Conservation (phyloP, 2,888 invertebrate genomes). For the Sylvicola cinctus region DNA sequence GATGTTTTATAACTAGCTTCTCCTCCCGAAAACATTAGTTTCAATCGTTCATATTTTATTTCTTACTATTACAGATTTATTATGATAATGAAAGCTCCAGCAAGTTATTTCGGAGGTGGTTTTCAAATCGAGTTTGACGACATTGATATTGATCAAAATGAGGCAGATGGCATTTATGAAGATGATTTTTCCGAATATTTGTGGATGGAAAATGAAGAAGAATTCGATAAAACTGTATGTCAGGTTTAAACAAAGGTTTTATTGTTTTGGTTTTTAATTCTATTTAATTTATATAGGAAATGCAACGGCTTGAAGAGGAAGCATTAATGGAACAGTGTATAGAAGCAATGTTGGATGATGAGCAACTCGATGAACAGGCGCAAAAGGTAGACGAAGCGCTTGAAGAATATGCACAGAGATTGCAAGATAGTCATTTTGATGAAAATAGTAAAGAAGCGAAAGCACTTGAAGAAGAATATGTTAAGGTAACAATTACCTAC, state of each 20-base stretch:
- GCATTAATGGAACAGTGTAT: conserved; percentile 75
- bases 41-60: too few species aligned
- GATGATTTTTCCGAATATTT: conserved; percentile 63
- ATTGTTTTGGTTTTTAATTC: too few species aligned
- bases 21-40: too few species aligned
- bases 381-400: conserved; percentile 7
- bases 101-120: too few species aligned
- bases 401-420: too few species aligned
- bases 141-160: conserved; percentile 15
- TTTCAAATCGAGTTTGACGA: conserved; percentile 9
- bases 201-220: conserved; percentile 92
- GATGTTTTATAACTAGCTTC: too few species aligned
- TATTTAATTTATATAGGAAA: conserved; percentile 33
- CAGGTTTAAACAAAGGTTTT: too few species aligned
- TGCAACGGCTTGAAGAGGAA: conserved; percentile 70
- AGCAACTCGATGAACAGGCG: conserved; percentile 30
- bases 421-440: conserved; percentile 4
- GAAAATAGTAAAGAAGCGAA: conserved; percentile 1
- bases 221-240: conserved; percentile 73
- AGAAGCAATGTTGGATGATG: conserved; percentile 64
- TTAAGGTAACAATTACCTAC: too few species aligned
- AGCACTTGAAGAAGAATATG: background rate
- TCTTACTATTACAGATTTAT: background rate
- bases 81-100: too few species aligned
- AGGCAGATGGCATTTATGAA: conserved; percentile 12